Conservation (phyloP, 2,113 vertebrate genomes). For the Seriola aureovittata region DNA sequence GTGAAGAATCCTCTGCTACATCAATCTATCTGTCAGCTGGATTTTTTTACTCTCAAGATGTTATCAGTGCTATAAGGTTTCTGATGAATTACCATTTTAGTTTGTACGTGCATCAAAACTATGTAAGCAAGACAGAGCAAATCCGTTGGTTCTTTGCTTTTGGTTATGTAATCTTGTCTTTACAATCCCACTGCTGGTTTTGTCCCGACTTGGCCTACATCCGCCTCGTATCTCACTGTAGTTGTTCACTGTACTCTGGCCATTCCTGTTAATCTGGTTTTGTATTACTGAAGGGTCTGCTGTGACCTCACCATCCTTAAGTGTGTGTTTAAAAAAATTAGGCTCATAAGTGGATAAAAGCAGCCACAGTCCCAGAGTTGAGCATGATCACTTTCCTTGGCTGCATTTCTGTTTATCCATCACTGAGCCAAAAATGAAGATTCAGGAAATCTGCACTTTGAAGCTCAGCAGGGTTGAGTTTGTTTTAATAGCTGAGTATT, state of each 20-base stretch:
- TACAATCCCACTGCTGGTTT: constrained; percentile 6
- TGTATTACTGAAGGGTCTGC: background rate
- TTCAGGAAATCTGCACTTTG: constrained; percentile 32
- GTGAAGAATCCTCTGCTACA: constrained; percentile 68
- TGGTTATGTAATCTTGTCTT: background rate
- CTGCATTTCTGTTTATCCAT: constrained; percentile 1
- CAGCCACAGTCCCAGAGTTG: constrained; percentile 1
- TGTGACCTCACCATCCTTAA: background rate
- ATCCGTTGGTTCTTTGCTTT: background rate
- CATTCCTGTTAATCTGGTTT: constrained; percentile 3
- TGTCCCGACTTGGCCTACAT: background rate
- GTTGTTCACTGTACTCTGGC: constrained; percentile 5
- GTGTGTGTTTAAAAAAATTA: background rate
- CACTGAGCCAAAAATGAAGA: constrained; percentile 11
- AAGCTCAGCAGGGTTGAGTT: constrained; percentile 31
- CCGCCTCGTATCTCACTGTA: background rate
- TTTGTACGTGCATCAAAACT: background rate
- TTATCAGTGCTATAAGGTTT: background rate
- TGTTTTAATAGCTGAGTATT: background rate
- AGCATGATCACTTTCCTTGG: background rate
- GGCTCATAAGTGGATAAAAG: background rate
- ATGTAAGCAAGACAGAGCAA: background rate
- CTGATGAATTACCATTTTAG: background rate
- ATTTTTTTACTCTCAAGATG: background rate
- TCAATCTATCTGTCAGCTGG: background rate